phyloP scores from a whole-genome alignment of 2,797 vertebrate genomes.

The Macropus fuliginosus region DNA sequence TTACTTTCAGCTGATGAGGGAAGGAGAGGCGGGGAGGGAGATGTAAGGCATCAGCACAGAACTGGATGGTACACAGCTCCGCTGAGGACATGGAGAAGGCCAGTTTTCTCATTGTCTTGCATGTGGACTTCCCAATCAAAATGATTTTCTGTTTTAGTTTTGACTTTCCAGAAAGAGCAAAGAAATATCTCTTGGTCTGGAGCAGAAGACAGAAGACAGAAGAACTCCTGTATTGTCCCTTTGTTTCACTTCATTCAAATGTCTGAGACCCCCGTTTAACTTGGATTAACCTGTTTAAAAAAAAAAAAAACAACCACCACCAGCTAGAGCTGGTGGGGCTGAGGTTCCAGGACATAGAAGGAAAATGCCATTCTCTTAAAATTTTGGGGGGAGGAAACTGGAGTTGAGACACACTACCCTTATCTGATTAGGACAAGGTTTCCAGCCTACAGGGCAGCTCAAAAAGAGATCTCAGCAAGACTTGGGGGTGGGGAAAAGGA shows the following conservation, averaged over 20 bases:
- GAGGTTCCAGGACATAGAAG: neutral
- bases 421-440: neutral
- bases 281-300: slow-evolving; percentile 36
- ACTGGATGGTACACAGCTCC: no score
- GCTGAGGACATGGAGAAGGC: no score
- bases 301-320: neutral
- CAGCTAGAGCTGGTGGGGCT: accelerated
- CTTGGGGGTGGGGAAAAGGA: neutral
- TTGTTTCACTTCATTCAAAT: neutral
- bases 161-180: slow-evolving; percentile 17
- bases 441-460: neutral
- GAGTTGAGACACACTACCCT: slow-evolving; percentile 20
- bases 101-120: neutral
- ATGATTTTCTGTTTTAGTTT: neutral
- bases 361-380: neutral
- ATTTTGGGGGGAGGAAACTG: neutral
- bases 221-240: neutral
- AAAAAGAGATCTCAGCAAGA: neutral
- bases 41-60: neutral
- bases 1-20: neutral
- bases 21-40: neutral
- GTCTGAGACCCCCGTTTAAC: neutral
- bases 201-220: accelerated
- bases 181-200: neutral
- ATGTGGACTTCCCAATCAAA: neutral